Percentiles rank a stretch among this genome's conserved stretches.
Conservation (phyloP, 2,797 vertebrate genomes). For the Thamnophis elegans region DNA sequence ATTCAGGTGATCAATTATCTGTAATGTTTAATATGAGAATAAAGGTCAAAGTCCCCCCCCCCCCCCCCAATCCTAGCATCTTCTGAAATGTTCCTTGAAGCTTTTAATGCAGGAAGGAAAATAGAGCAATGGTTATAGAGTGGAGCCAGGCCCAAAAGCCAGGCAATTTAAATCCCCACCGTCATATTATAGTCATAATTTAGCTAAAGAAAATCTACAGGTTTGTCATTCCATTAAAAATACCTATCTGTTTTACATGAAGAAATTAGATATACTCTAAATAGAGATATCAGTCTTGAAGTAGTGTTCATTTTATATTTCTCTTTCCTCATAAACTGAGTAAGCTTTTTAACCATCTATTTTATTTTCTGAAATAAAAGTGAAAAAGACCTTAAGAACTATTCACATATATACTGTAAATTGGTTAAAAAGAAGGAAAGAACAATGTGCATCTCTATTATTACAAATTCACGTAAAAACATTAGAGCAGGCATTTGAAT, state of each 20-base stretch:
- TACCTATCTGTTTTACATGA: not conserved
- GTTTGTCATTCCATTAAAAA: not conserved
- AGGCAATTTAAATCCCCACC: not conserved
- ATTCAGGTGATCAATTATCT: not conserved
- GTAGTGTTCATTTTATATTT: not conserved
- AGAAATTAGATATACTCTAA: not conserved
- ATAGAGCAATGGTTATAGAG: not conserved
- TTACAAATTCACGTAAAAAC: not conserved
- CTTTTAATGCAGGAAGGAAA: not conserved
- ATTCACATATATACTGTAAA: not conserved
- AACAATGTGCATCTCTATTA: not conserved
- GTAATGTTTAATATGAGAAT: not conserved
- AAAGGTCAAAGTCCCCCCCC: not conserved
- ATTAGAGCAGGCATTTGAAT: not conserved
- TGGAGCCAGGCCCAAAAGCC: not conserved
- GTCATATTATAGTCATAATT: not conserved
- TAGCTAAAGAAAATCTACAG: not conserved
- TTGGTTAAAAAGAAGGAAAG: not conserved
- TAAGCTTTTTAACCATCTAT: not conserved
- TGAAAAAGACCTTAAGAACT: not conserved
- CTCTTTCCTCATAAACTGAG: not conserved
- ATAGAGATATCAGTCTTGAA: not conserved
- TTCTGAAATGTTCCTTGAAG: not conserved
- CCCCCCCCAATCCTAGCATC: not conserved
- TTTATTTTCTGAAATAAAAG: not conserved